Evolutionary conservation across 2,797 vertebrate species (phyloP), one percentile per base, ranked within the genome.

Genomic region (Micrastur ruficollis): DNA sequence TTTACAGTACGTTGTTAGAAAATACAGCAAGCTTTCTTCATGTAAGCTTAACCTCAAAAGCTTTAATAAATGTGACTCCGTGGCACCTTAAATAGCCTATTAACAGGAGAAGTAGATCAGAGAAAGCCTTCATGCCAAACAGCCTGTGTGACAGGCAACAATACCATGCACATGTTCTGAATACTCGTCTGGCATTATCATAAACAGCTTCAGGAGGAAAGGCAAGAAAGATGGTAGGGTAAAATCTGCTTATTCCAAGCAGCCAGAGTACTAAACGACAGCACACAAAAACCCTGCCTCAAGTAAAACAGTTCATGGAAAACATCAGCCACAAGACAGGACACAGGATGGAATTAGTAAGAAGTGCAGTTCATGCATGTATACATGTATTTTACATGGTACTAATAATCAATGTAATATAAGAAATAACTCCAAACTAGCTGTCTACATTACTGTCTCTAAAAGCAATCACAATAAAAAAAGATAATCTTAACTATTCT

Each of bases 401-500:
- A 15, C 12, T 73, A 47, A 46, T 49, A 68, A 82, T 47, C 44
- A 81, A 5, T 1, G 1, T 59, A 91, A 91, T 71, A 15, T 58
- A 63, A 85, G 32, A 72, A 87, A 75, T 17, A 87, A 58, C 47
- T 47, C 31, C 27, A 93, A 93, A 80, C 46, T 21, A 55, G 11
- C 31, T n/a, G 75, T 65, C 82, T 86, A 5, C 14, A 32, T 79
- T 36, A 49, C 9, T 72, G 40, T n/a, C 49, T 95, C 52, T 73
- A 73, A 80, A 92, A 91, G 44, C 40, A 95, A 91, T 46, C 65
- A 81, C 27, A 90, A 95, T 84, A 91, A 90, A 94, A 80, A 50
- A 55, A 78, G 31, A 67, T 52, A 91, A 94, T 84, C 80, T 91
- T 90, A 92, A 94, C 68, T 67, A 44, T 93, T 90, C 22, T 38